phyloP scores from a whole-genome alignment of 1,140 invertebrate species.

The Rhopalosiphum maidis region DNA sequence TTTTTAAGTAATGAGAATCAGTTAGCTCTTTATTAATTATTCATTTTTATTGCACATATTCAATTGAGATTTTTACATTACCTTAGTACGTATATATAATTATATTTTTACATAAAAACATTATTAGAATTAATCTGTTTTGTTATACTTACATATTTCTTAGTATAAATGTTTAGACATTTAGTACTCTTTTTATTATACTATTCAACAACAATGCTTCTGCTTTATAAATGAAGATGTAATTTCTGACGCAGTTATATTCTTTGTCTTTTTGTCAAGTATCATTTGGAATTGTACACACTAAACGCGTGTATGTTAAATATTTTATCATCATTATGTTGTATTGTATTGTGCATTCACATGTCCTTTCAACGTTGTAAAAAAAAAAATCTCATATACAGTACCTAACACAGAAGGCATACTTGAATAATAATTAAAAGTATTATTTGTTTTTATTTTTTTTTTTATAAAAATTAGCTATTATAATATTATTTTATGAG shows the following conservation, averaged over 20 bases:
- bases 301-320: not conserved
- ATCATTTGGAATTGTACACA: not conserved
- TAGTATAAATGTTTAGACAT: not conserved
- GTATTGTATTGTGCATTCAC: not conserved
- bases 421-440: not conserved
- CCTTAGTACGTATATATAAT: not conserved
- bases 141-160: not conserved
- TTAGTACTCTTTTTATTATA: constrained; percentile 13
- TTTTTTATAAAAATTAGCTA: not conserved
- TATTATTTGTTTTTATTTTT: not conserved
- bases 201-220: not conserved
- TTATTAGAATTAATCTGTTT: not conserved
- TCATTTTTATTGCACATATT: not conserved
- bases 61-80: not conserved
- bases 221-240: not conserved
- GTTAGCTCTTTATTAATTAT: not conserved
- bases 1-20: not conserved
- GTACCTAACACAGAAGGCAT: not conserved
- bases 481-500: not conserved
- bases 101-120: not conserved
- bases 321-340: not conserved
- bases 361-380: not conserved
- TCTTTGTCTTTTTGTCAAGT: not conserved
- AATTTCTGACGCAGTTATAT: not conserved
- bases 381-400: not conserved